Evolutionary conservation across 2,797 vertebrate genomes (phyloP), one percentile per base, ranked within the genome.

Genomic region (Hippocampus kuda): DNA sequence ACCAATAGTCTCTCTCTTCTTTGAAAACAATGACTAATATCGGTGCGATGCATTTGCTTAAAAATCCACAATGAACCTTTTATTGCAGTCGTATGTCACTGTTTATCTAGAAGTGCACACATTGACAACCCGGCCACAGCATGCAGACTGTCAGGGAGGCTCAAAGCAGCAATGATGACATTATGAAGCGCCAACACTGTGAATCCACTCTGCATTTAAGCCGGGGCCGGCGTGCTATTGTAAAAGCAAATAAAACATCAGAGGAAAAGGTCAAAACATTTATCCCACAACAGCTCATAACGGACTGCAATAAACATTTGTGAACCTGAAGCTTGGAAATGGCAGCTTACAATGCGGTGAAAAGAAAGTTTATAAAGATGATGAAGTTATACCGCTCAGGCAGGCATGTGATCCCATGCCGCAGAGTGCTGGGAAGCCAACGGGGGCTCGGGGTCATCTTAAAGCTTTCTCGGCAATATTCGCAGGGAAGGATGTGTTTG

Each of bases 401-500:
- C 63, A 74, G 86, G 89, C 87, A 85, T 78, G 84, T 91, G 88
- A 90, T 87, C 79, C 22, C 22, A 68, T 74, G 51, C 63, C 66
- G 77, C 18, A 41, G 20, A 41, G 3, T 41, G 67, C 67, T 26
- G 67, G 67, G 38, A 42, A 44, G 59, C 20, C 24, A 69, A 71
- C 66, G 46, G 64, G 73, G 83, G 84, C 87, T 73, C 87, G 75
- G 78, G 85, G 86, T 88, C 87, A 84, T 72, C 88, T 88, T 85
- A 89, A 63, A 71, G 75, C 76, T 73, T 76, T 86, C 75, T 26
- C 74, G 75, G 71, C 65, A 73, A 81, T 72, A 72, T 84, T 88
- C 84, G 77, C 82, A 83, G 77, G 79, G 82, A 88, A 88, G 79
- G 70, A 82, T 79, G 73, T 81, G 80, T 78, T 76, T 79, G 79